These are phyloP conservation scores for Acrocera orbiculus DNA, from an alignment of 2,888 invertebrate genomes.

Conservation along the genomic window DNA sequence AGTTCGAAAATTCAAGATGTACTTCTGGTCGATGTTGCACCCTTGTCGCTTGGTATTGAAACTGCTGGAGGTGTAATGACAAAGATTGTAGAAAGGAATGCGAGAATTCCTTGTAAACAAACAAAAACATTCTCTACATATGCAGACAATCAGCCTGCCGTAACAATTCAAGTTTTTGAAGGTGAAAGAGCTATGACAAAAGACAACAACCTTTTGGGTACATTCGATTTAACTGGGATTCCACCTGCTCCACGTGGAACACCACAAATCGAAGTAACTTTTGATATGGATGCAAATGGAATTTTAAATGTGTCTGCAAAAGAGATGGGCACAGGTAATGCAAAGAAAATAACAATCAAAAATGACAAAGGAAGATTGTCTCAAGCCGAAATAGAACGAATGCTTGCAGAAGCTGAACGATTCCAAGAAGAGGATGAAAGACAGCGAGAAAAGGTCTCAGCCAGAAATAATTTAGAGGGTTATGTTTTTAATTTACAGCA, in stretches of 20 bases:
- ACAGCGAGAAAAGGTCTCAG: conserved; percentile 43
- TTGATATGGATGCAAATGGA: conserved; percentile 72
- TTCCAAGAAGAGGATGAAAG: conserved; percentile 51
- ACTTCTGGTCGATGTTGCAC: conserved; percentile 44
- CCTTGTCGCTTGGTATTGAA: conserved; percentile 51
- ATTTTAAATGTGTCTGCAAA: conserved; percentile 72
- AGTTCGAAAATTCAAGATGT: conserved; percentile 54
- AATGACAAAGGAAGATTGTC: conserved; percentile 61
- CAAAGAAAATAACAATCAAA: conserved; percentile 57
- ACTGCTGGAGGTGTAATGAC: conserved; percentile 59
- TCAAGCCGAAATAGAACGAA: conserved; percentile 58
- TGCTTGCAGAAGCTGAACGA: conserved; percentile 50
- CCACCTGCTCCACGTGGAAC: conserved; percentile 77
- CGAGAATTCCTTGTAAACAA: conserved; percentile 49
- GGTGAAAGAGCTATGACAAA: conserved; percentile 75
- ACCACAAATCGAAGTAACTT: conserved; percentile 67
- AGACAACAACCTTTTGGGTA: conserved; percentile 81
- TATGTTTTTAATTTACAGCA: conserved; percentile 51
- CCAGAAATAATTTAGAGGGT: conserved; percentile 50
- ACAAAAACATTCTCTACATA: conserved; percentile 56
- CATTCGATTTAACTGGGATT: conserved; percentile 84
- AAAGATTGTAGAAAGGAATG: conserved; percentile 49
- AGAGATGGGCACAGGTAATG: conserved; percentile 42
- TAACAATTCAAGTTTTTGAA: conserved; percentile 50
- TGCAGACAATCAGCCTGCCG: conserved; percentile 57